A percentile compares a stretch with the other conserved stretches of the same genome.
Evolutionary conservation across 2,888 invertebrate genomes (phyloP).

Genomic region (Hoplodrina blanda): DNA sequence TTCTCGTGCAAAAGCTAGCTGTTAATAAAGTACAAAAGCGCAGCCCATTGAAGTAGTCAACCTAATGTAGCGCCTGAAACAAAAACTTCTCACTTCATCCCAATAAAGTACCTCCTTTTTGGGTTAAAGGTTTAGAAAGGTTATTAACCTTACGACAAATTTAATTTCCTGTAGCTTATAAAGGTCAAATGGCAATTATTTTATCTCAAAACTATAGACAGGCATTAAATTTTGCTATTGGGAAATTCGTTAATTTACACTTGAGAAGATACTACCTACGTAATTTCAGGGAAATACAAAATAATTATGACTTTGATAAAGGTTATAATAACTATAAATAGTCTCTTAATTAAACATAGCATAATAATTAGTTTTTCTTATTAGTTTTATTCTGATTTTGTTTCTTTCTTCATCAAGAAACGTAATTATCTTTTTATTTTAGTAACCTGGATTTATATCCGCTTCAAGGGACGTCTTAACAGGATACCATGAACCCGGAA

Average conservation of each 20-base stretch:
- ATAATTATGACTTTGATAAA: background rate
- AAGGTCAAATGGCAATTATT: slow-evolving; percentile 30
- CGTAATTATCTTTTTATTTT: too few species aligned
- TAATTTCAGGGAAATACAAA: background rate
- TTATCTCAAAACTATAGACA: slow-evolving; percentile 9
- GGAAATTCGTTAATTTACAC: background rate
- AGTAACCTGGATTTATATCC: too few species aligned
- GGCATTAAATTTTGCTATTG: background rate
- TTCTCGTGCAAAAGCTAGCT: too few species aligned
- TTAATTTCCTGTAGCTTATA: slow-evolving; percentile 16
- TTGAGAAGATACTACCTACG: background rate
- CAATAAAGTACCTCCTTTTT: background rate
- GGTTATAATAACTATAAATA: too few species aligned
- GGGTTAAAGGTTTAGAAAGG: background rate
- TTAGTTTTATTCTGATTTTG: too few species aligned
- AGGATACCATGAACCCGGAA: too few species aligned
- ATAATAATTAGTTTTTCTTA: background rate
- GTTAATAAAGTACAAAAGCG: background rate
- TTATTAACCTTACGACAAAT: slow-evolving; percentile 15
- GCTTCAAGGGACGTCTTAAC: too few species aligned
- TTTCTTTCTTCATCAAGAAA: too few species aligned
- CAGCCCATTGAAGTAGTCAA: background rate
- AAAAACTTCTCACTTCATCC: background rate
- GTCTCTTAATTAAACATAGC: background rate
- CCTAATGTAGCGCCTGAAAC: slow-evolving; percentile 2